Base-by-base conservation (phyloP, 2,888 invertebrate genomes). In the Brachyptera risi region DNA sequence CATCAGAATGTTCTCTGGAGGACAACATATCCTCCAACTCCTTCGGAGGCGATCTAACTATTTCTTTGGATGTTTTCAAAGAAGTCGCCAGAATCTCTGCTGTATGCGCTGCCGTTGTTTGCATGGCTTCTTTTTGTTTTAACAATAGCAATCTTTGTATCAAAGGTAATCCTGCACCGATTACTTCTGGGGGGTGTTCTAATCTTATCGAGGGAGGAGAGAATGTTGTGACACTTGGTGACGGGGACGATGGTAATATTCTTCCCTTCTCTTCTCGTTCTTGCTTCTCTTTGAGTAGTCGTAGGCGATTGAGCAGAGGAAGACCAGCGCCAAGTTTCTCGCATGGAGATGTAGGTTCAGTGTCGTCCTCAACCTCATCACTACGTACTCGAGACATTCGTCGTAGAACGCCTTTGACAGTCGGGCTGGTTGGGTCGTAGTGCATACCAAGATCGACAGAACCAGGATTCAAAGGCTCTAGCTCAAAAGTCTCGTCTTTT, bases 201-300 rank as follows among this genome's bases (percentile, higher is more conserved):
- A 57, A 70, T 26, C 31, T 61, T 21, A 61, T 31, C 26, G 59
- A 5, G 13, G 64, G 64, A 5, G 62, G 54, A 21, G 57, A 35
- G n/a, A 59, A 35, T 3, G 59, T 17, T 11, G 19, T n/a, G 47
- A 3, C 9, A 24, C 9, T 15, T 4, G 47, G 9, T 15, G 19
- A 38, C 1, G 58, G 23, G 35, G 56, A 56, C 13, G 58, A 58
- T 27, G 62, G 60, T 11, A 65, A 56, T 19, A 42, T 35, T 17
- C 56, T 59, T 64, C 77, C 78, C 31, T 76, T 75, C 69, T 81
- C 82, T 73, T 83, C 83, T 69, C 80, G 79, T 68, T 87, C 88
- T 76, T 92, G 91, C 74, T 91, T 92, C 73, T 93, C 92, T 74
- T 91, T 92, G 0, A 93, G 80, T 44, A 92, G 76, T 69, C 90